Base-by-base conservation (phyloP, 2,888 invertebrate genomes). In the Willowsia nigromaculata region DNA sequence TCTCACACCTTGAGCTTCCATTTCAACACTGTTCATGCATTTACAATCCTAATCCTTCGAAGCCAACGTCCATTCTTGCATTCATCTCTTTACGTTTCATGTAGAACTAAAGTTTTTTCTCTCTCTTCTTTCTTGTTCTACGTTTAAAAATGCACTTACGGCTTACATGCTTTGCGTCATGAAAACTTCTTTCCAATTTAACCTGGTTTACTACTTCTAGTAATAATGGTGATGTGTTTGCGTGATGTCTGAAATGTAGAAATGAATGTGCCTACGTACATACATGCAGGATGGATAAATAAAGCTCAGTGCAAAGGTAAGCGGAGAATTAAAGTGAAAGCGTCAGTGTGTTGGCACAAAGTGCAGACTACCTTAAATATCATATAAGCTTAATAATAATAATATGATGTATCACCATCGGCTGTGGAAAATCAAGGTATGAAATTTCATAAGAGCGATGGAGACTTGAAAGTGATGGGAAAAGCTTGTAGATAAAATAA, bases 401-500 rank as follows among this genome's bases (percentile, higher is more conserved):
- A 37, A 71, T 71, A 43, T 71, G 43, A 71, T 71, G 37, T 43
- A 71, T 71, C 68, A 71, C 11, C 37, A 27, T 71, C 40, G 43
- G 40, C 27, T 59, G 40, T 43, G 37, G 56, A 65, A 84, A 74
- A 84, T 84, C 53, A 74, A 85, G 68, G 74, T 71, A 59, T 53
- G 84, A 25, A 30, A 30, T 74, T 71, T 71, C 74, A 85, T 74
- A 33, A 85, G 62, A 43, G 40, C 27, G 27, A 47, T 50, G 53
- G 76, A 85, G 47, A 33, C 47, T 50, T 59, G 76, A 76, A 74
- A 22, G 68, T 81, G 86, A 87, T 87, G 80, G 86, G 81, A 71
- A 87, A 87, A 87, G 80, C 86, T 87, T 87, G 71, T 81, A 68
- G 68, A 80, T 81, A 80, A 56, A 40, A 53, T 78, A 86, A 86